Evolutionary conservation across 2,888 invertebrate genomes (phyloP).

Genomic region (Elmis aenea): DNA sequence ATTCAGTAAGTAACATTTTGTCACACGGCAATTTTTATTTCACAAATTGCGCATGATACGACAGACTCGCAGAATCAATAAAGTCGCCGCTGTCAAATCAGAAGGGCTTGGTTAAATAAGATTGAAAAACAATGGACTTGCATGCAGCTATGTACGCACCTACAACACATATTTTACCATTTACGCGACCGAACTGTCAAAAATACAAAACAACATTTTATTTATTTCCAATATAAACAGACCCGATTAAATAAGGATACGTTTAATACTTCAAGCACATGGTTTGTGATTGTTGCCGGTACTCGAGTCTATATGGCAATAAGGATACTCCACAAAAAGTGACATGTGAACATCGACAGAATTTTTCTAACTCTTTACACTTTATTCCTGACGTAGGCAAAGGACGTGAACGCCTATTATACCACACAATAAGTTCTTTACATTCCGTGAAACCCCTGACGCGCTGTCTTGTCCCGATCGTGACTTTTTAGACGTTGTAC

Average conservation of each 20-base stretch:
- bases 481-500: constrained; percentile 7
- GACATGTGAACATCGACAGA: constrained; percentile 19
- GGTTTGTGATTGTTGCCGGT: constrained; percentile 12
- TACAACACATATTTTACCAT: no score
- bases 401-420: constrained; percentile 9
- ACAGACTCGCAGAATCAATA: no score
- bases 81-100: no score
- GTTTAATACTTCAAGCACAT: constrained; percentile 10
- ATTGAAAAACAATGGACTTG: no score
- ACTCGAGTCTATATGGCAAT: constrained; percentile 20
- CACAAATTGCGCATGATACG: no score
- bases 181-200: no score
- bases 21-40: no score
- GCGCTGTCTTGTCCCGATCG: constrained; percentile 3
- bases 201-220: no score
- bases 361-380: constrained; percentile 18
- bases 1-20: no score
- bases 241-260: constrained; percentile 16
- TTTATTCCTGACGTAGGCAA: constrained; percentile 12
- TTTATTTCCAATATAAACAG: constrained; percentile 18
- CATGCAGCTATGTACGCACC: no score
- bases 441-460: constrained; percentile 11
- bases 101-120: no score
- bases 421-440: constrained; percentile 15
- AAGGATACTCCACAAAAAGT: constrained; percentile 16